Conservation (phyloP, 2,888 invertebrate genomes). For the Eilema sororculum region DNA sequence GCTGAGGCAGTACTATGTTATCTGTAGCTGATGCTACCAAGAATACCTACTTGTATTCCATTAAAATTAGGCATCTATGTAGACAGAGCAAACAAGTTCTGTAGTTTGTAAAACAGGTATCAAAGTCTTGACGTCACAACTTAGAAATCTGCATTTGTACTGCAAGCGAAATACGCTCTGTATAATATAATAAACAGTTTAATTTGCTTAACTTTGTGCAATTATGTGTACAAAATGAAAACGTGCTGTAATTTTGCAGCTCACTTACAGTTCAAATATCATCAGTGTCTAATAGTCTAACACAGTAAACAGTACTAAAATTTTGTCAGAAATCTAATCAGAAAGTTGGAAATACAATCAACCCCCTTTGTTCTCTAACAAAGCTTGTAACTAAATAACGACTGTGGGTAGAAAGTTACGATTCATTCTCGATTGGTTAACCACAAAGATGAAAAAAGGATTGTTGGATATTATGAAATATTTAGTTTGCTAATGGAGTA, state of each 20-base stretch:
- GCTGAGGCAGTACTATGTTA: no score
- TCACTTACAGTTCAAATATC: neutral
- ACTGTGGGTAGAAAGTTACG: neutral
- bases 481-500: neutral
- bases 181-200: no score
- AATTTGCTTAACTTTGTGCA: no score
- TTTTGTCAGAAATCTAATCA: neutral
- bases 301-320: neutral
- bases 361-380: neutral
- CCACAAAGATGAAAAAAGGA: neutral
- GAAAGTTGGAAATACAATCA: conserved; percentile 4
- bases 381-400: neutral
- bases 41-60: no score
- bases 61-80: no score
- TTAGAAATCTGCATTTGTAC: no score
- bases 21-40: no score
- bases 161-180: no score
- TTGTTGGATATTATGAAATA: neutral
- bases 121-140: no score
- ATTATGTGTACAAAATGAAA: no score
- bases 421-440: conserved; percentile 1
- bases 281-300: neutral
- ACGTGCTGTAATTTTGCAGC: neutral
- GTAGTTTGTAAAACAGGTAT: no score
- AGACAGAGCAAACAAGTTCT: no score